phyloP scores from a whole-genome alignment of 2,888 invertebrate genomes.

The Nemotelus pantherinus region DNA sequence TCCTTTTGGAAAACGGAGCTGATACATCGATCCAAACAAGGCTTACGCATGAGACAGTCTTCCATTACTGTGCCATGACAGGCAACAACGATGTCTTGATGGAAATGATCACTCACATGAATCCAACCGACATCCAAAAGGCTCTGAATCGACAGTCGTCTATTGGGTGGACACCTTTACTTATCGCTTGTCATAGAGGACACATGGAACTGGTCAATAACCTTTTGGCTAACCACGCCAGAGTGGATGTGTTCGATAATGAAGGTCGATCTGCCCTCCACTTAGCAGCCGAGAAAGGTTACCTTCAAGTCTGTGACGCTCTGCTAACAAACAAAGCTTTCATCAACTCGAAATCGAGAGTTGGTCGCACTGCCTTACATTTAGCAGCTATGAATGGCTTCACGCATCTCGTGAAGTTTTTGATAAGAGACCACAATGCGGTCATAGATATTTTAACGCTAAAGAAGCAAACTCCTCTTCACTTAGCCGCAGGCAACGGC shows the following conservation, averaged over 20 bases:
- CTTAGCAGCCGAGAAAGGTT: slow-evolving; percentile 93
- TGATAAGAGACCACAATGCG: slow-evolving; percentile 95
- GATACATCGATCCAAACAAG: slow-evolving; percentile 87
- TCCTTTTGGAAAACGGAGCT: slow-evolving; percentile 90
- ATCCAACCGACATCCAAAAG: slow-evolving; percentile 88
- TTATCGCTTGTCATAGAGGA: slow-evolving; percentile 95
- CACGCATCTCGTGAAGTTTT: slow-evolving; percentile 86
- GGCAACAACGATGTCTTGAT: slow-evolving; percentile 95
- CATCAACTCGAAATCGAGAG: slow-evolving; percentile 97
- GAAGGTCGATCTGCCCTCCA: slow-evolving; percentile 96
- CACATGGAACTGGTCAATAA: slow-evolving; percentile 94
- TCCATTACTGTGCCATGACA: slow-evolving; percentile 93
- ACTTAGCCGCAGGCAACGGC: slow-evolving; percentile 95
- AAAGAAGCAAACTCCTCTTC: slow-evolving; percentile 96
- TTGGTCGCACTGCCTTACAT: slow-evolving; percentile 96
- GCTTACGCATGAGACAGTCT: slow-evolving; percentile 90
- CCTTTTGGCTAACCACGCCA: slow-evolving; percentile 90
- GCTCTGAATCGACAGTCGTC: slow-evolving; percentile 94
- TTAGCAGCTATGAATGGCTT: slow-evolving; percentile 97
- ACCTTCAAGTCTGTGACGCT: slow-evolving; percentile 87
- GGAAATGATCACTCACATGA: slow-evolving; percentile 93
- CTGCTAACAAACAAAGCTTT: slow-evolving; percentile 96
- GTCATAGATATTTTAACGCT: slow-evolving; percentile 95
- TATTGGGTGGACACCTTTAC: slow-evolving; percentile 95
- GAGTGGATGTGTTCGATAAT: slow-evolving; percentile 98